Conservation (phyloP, 2,888 invertebrate genomes). For the Synanthedon myopaeformis region DNA sequence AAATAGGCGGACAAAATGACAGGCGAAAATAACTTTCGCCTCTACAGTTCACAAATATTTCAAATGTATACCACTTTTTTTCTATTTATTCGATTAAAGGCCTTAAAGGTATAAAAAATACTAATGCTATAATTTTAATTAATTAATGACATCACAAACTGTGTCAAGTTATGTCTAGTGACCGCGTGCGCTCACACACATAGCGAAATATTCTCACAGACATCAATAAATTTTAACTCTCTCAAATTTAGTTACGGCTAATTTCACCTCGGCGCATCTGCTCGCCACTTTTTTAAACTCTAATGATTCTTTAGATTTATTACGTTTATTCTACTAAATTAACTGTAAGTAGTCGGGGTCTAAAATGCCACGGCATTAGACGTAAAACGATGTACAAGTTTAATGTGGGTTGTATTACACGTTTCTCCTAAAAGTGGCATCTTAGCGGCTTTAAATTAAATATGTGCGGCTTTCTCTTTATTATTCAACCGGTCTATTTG, state of each 20-base stretch:
- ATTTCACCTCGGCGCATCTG: constrained; percentile 22
- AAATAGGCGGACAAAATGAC: too few species aligned
- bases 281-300: constrained; percentile 17
- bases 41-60: too few species aligned
- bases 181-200: background rate
- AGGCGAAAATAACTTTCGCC: too few species aligned
- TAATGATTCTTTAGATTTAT: constrained; percentile 43
- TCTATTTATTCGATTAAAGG: too few species aligned
- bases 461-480: constrained; percentile 28
- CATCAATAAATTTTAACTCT: constrained; percentile 21
- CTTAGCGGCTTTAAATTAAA: constrained; percentile 20
- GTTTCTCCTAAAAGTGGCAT: constrained; percentile 10
- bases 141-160: background rate
- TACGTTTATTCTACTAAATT: constrained; percentile 19
- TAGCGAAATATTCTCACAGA: constrained; percentile 15
- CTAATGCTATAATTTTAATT: background rate
- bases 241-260: constrained; percentile 30
- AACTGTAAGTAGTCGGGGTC: constrained; percentile 8
- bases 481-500: constrained; percentile 20
- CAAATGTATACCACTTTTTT: too few species aligned
- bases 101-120: too few species aligned
- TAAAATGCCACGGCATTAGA: constrained; percentile 1
- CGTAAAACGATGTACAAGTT: background rate
- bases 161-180: background rate
- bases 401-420: constrained; percentile 1